Evolutionary conservation across 2,113 vertebrate genomes (phyloP).

Genomic region (Callocephalon fimbriatum): DNA sequence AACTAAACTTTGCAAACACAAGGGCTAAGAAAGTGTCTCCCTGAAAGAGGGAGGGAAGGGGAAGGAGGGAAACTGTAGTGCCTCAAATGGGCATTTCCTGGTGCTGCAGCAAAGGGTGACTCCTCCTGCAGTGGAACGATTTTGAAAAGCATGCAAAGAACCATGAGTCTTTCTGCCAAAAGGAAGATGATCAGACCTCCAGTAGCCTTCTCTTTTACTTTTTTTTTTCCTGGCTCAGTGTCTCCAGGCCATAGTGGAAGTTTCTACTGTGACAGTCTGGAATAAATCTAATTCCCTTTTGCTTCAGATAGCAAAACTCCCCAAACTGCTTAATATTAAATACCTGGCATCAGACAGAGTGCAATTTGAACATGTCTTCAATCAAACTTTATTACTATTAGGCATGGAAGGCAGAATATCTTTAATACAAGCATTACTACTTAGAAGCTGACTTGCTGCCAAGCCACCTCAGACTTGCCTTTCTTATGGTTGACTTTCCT

Average conservation of each 20-base stretch:
- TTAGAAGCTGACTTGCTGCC: slow-evolving; percentile 30
- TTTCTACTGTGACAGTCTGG: slow-evolving; percentile 33
- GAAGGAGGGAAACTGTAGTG: neutral
- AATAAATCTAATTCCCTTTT: slow-evolving; percentile 52
- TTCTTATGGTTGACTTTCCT: slow-evolving; percentile 6
- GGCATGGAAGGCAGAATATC: neutral
- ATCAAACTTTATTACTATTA: slow-evolving; percentile 60
- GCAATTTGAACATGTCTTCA: slow-evolving; percentile 45
- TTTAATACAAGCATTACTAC: slow-evolving; percentile 24
- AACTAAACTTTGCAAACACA: neutral
- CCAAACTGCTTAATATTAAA: slow-evolving; percentile 49
- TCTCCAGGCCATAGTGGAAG: neutral
- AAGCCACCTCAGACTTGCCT: neutral
- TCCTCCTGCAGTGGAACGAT: neutral
- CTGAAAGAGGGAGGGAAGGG: neutral
- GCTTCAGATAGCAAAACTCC: slow-evolving; percentile 36
- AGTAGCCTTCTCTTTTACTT: neutral
- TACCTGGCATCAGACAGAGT: slow-evolving; percentile 40
- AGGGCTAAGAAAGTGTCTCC: neutral
- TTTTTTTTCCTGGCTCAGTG: neutral
- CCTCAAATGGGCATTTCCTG: slow-evolving; percentile 19
- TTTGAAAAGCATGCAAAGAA: neutral
- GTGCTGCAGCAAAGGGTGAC: neutral
- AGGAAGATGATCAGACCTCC: slow-evolving; percentile 4
- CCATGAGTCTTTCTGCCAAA: neutral